phyloP scores from a whole-genome alignment of 2,113 vertebrate genomes.

The Silurus meridionalis region DNA sequence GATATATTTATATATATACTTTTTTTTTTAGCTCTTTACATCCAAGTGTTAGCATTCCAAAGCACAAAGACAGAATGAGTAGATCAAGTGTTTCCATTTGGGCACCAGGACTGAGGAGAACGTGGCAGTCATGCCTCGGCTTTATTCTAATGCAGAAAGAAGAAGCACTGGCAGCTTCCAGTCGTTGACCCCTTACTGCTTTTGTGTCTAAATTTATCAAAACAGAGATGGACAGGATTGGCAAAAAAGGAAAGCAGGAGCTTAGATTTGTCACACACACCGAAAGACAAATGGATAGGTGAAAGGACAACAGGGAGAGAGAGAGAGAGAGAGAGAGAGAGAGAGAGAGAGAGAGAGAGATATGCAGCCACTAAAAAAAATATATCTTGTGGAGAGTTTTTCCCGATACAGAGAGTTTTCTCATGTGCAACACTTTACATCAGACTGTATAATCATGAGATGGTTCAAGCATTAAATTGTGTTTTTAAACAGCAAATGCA shows the following conservation, averaged over 20 bases:
- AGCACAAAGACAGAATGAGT: constrained; percentile 55
- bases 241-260: constrained; percentile 55
- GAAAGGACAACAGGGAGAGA: constrained; percentile 14
- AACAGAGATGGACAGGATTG: constrained; percentile 69
- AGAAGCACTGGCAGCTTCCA: constrained; percentile 76
- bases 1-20: not conserved
- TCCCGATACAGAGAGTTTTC: not conserved
- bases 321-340: constrained; percentile 27
- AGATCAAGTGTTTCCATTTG: constrained; percentile 20
- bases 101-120: constrained; percentile 48
- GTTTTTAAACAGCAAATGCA: not conserved
- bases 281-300: constrained; percentile 33
- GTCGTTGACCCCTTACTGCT: constrained; percentile 66
- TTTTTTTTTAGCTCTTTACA: constrained; percentile 42
- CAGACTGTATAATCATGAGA: not conserved
- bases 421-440: constrained; percentile 4
- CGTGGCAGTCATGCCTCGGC: constrained; percentile 56
- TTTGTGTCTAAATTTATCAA: constrained; percentile 74
- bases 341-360: too few species aligned
- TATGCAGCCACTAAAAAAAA: not conserved
- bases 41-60: constrained; percentile 50
- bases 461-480: constrained; percentile 4
- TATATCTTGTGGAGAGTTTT: not conserved
- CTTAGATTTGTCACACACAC: constrained; percentile 53
- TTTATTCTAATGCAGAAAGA: constrained; percentile 71